Conservation (phyloP, 1,140 invertebrate genomes). For the Berghia stephanieae region DNA sequence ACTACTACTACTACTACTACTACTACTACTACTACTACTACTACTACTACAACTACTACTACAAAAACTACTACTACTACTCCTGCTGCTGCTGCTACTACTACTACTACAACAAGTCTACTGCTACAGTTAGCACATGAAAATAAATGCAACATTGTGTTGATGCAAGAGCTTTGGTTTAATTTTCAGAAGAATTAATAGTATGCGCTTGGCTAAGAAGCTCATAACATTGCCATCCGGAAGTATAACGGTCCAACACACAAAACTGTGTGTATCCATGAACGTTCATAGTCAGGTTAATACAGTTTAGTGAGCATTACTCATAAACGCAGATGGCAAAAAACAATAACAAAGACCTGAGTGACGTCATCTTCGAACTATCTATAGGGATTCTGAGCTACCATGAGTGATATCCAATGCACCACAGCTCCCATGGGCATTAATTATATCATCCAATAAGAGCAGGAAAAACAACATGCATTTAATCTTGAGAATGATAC, state of each 20-base stretch:
- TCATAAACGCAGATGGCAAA: no score
- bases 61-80: no score
- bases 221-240: no score
- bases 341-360: no score
- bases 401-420: background rate
- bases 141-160: background rate
- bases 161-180: background rate
- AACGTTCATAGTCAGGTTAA: no score
- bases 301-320: no score
- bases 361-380: no score
- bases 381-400: conserved; percentile 2
- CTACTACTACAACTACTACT: background rate
- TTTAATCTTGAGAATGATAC: no score
- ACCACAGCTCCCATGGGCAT: background rate
- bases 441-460: background rate
- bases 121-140: background rate
- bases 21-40: conserved; percentile 1
- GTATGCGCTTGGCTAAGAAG: no score
- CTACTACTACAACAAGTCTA: background rate
- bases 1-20: conserved; percentile 3
- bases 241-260: no score
- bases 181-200: background rate
- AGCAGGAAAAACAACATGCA: no score
- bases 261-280: no score
- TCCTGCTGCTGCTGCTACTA: background rate